phyloP scores from a whole-genome alignment of 2,888 invertebrate species.

The Mythimna albipuncta region DNA sequence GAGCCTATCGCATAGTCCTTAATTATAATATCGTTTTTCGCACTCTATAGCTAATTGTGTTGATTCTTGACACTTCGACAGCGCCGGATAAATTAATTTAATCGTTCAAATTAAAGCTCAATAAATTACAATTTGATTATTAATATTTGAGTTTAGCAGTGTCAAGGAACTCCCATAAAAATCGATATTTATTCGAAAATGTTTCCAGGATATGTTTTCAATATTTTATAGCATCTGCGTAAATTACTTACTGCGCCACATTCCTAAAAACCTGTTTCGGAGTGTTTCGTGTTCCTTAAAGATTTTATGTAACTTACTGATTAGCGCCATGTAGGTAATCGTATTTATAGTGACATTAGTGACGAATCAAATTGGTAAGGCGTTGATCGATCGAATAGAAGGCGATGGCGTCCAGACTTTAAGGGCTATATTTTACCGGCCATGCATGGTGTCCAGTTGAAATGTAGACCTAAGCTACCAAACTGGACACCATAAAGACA shows the following conservation, averaged over 20 bases:
- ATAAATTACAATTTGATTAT: not conserved
- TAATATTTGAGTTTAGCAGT: constrained; percentile 4
- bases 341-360: not conserved
- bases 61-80: not conserved
- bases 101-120: not conserved
- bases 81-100: not conserved
- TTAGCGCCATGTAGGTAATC: constrained; percentile 8
- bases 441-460: too few relatives aligned
- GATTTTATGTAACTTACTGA: constrained; percentile 38
- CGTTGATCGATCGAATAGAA: not conserved
- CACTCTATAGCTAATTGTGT: not conserved
- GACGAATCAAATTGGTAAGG: constrained; percentile 19
- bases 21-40: not conserved
- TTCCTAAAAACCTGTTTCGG: constrained; percentile 56
- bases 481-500: too few relatives aligned
- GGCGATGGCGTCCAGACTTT: not conserved
- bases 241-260: constrained; percentile 40
- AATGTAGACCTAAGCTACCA: too few relatives aligned
- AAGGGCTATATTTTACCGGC: too few relatives aligned
- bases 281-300: constrained; percentile 12
- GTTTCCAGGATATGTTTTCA: constrained; percentile 19
- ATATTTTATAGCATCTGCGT: constrained; percentile 30
- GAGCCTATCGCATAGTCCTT: not conserved
- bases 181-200: constrained; percentile 19
- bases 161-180: constrained; percentile 28